phyloP scores from a whole-genome alignment of 2,797 vertebrate genomes.

The Falco novaeseelandiae region DNA sequence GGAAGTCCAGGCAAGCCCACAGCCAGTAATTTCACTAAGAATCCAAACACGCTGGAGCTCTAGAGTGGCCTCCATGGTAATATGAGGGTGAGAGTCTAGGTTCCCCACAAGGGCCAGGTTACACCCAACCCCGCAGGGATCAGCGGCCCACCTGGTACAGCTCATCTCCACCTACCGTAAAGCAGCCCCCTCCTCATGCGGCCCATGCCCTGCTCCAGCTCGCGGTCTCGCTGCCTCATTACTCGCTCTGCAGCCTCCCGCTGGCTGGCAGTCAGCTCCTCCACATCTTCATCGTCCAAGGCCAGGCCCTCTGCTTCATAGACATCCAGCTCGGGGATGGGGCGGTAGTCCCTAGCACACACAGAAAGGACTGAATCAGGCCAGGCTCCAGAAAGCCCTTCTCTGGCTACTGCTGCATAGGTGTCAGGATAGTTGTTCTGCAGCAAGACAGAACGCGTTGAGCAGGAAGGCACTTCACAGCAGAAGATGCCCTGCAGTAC shows the following conservation, averaged over 20 bases:
- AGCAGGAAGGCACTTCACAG: background rate
- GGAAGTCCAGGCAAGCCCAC: background rate
- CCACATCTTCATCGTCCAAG: slow-evolving; percentile 89
- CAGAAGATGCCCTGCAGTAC: background rate
- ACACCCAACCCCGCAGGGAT: background rate
- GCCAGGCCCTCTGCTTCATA: slow-evolving; percentile 91
- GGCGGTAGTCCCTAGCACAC: slow-evolving; percentile 88
- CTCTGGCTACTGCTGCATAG: background rate
- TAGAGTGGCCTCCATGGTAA: background rate
- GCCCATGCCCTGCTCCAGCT: slow-evolving; percentile 82
- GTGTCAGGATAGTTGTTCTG: background rate
- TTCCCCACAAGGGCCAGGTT: rapidly evolving
- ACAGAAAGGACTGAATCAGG: background rate
- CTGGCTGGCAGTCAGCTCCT: slow-evolving; percentile 92
- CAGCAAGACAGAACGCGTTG: rapidly evolving
- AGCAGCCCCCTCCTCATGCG: slow-evolving; percentile 89
- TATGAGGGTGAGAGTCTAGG: background rate
- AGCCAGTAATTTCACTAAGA: background rate
- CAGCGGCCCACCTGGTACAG: background rate
- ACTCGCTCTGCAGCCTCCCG: slow-evolving; percentile 89
- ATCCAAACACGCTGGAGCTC: background rate
- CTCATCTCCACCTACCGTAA: slow-evolving; percentile 78
- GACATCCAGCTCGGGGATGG: slow-evolving; percentile 90
- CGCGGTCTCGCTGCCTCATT: slow-evolving; percentile 90
- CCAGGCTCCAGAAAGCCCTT: background rate